Conservation (phyloP, 2,797 vertebrate genomes). For the Cercopithecus diana region DNA sequence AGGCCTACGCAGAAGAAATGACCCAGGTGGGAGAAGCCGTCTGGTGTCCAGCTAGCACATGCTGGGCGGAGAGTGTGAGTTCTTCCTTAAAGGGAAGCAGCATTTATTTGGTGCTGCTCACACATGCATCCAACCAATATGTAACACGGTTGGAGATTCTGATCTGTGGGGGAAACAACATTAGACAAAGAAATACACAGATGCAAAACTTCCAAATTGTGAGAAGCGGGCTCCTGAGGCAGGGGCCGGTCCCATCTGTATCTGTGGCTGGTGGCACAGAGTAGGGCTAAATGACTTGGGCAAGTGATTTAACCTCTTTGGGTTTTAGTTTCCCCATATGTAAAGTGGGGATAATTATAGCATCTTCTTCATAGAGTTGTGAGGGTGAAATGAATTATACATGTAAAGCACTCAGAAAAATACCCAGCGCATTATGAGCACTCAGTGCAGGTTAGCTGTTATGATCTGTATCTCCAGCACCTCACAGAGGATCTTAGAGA, state of each 20-base stretch:
- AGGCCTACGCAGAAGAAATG: background rate
- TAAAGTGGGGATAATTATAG: background rate
- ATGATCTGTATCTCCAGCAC: background rate
- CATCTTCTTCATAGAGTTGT: background rate
- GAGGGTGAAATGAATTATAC: background rate
- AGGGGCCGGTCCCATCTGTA: rapidly evolving
- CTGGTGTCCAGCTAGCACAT: background rate
- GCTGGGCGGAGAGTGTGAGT: background rate
- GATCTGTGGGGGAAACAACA: background rate
- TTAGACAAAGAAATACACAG: background rate
- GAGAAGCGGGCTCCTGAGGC: background rate
- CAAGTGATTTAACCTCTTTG: background rate
- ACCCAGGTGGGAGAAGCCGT: background rate
- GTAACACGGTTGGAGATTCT: background rate
- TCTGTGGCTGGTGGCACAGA: background rate
- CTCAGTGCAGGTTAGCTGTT: background rate
- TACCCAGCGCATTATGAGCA: background rate
- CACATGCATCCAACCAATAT: background rate
- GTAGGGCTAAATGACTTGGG: background rate
- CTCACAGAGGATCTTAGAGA: background rate
- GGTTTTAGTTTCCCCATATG: background rate
- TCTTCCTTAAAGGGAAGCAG: background rate
- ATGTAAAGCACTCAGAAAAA: background rate
- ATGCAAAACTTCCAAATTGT: background rate
- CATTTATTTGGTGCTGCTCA: background rate